phyloP scores from a whole-genome alignment of 2,888 invertebrate species.

The Troides helena region DNA sequence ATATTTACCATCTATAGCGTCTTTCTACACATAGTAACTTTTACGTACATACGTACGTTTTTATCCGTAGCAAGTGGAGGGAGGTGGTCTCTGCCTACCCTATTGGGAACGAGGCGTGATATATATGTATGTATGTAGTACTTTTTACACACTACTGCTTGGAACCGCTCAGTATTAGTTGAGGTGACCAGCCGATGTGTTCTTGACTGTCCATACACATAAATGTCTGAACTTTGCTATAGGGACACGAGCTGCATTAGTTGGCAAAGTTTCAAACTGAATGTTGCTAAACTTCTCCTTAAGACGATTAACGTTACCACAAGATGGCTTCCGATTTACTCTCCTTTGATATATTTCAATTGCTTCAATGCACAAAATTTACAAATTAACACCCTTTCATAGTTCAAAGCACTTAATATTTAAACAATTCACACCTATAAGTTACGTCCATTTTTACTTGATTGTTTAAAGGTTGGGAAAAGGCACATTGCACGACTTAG shows the following conservation, averaged over 20 bases:
- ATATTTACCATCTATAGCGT: no score
- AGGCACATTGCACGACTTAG: no score
- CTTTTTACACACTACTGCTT: not conserved
- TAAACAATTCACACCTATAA: no score
- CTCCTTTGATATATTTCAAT: not conserved
- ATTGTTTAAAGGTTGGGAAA: no score
- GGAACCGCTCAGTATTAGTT: no score
- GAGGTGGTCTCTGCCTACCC: no score
- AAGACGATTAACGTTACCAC: conserved; percentile 2
- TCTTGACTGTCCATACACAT: not conserved
- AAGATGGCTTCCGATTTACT: not conserved
- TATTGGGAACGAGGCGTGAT: no score
- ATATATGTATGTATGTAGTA: no score
- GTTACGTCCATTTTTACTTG: no score
- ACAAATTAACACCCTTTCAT: not conserved
- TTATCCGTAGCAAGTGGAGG: no score
- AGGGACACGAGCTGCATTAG: not conserved
- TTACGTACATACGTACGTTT: no score
- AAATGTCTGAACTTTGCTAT: not conserved
- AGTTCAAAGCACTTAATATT: not conserved
- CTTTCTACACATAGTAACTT: no score
- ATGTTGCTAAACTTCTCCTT: not conserved
- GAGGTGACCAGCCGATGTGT: not conserved
- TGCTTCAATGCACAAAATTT: not conserved
- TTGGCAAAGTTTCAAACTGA: conserved; percentile 4